Percentiles rank a stretch among this genome's conserved stretches.
Conservation (phyloP, 1,140 invertebrate genomes). For the Danaus melanippus region DNA sequence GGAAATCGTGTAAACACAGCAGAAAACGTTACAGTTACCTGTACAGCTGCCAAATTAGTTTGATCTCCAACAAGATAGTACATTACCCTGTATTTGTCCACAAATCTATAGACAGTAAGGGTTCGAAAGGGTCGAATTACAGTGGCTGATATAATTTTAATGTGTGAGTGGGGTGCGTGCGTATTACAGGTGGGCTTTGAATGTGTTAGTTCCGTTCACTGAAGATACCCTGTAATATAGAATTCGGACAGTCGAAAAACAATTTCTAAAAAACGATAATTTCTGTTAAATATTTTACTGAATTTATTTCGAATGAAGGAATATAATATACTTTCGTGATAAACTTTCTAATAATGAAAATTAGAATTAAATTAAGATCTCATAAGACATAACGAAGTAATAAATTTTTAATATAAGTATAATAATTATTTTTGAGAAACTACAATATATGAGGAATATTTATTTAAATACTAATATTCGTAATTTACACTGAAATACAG, state of each 20-base stretch:
- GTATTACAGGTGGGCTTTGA: conserved; percentile 27
- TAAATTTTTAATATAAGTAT: too few species aligned
- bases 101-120: conserved; percentile 5
- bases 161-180: conserved; percentile 31
- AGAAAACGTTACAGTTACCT: conserved; percentile 11
- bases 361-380: too few species aligned
- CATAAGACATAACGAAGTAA: too few species aligned
- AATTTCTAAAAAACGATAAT: too few species aligned
- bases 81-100: conserved; percentile 16
- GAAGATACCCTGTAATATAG: conserved; percentile 20
- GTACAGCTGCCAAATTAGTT: conserved; percentile 6
- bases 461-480: conserved; percentile 13
- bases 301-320: too few species aligned
- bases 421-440: background rate
- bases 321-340: too few species aligned
- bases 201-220: conserved; percentile 23
- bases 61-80: conserved; percentile 14
- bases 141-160: conserved; percentile 12
- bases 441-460: conserved; percentile 18
- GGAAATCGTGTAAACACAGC: conserved; percentile 28
- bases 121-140: conserved; percentile 18
- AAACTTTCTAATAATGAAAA: too few species aligned
- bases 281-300: too few species aligned
- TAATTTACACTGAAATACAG: too few species aligned
- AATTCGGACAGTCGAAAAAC: too few species aligned